Evolutionary conservation across 2,113 vertebrate species (phyloP), one percentile per base, ranked within the genome.

Genomic region (Vimba vimba): DNA sequence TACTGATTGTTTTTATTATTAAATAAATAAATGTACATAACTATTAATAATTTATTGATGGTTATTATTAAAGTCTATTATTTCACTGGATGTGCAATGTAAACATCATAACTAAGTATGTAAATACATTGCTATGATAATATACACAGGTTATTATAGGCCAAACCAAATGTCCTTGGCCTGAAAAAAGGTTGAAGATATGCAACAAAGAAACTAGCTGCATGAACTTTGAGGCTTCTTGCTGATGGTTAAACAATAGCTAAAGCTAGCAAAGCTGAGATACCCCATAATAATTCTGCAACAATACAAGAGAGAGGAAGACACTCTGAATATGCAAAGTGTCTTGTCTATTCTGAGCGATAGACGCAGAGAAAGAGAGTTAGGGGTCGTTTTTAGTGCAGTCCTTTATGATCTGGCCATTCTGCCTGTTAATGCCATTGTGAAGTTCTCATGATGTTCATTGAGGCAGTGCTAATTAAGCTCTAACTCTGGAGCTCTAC

Each of bases 381-480:
- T 2, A 45, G 52, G 23, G 62, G 50, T 50, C 13, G 8, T 68
- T 73, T 59, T 60, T 43, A 57, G 76, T 71, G 50, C n/a, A 23
- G 36, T 10, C 7, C n/a, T 76, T 76, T 19, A 23, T 85, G 62
- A 85, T 69, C 60, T 64, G 62, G 23, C 23, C 8, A 78, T 74
- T 62, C 69, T 74, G 62, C 19, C 68, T 74, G 47, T 55, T 79
- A 69, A 57, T 78, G 47, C 62, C 17, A 79, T 36, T 45, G 73
- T 79, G 19, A 52, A 4, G 3, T 69, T 84, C 55, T 57, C 45
- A 82, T 64, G 47, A 76, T 85, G 39, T 87, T 87, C 50, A 88
- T 85, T 86, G 83, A 90, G 64, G 15, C 57, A n/a, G 4, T 81
- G 62, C 33, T 82, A 87, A 86, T 86, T 36, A 87, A 64, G 45